These are phyloP conservation scores for Halcyon senegalensis DNA, from an alignment of 2,113 vertebrate species.

Conservation along the genomic window DNA sequence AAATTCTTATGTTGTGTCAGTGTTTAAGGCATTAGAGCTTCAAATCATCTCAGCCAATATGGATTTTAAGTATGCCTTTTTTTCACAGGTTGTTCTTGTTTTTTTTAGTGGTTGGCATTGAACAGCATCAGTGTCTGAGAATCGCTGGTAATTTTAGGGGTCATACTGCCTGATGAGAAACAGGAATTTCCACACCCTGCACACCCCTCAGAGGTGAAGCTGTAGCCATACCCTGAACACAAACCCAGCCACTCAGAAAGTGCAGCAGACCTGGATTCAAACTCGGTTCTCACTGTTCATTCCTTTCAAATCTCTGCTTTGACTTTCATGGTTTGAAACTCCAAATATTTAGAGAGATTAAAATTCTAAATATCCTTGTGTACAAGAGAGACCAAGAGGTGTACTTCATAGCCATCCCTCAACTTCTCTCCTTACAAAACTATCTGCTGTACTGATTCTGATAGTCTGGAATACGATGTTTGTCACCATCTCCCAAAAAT, in stretches of 20 bases:
- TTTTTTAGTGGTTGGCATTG: neutral
- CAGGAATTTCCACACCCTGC: neutral
- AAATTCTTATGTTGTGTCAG: neutral
- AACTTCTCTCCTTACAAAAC: neutral
- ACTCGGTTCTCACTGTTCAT: neutral
- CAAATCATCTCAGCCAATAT: neutral
- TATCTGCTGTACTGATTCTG: neutral
- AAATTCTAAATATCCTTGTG: neutral
- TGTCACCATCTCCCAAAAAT: neutral
- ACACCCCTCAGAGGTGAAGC: neutral
- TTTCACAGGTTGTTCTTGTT: neutral
- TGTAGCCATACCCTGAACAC: neutral
- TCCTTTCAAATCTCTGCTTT: neutral
- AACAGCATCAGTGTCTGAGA: neutral
- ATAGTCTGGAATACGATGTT: neutral
- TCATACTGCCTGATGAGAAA: conserved; percentile 11
- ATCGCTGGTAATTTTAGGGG: conserved; percentile 23
- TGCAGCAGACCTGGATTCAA: neutral
- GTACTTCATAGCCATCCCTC: neutral
- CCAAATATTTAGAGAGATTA: neutral
- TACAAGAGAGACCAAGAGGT: neutral
- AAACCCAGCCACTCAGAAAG: neutral
- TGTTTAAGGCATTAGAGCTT: neutral
- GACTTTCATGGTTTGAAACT: neutral
- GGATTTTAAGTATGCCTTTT: neutral